These are phyloP conservation scores for Acestrorhynchus altus DNA, from an alignment of 2,797 vertebrate genomes.

Conservation along the genomic window DNA sequence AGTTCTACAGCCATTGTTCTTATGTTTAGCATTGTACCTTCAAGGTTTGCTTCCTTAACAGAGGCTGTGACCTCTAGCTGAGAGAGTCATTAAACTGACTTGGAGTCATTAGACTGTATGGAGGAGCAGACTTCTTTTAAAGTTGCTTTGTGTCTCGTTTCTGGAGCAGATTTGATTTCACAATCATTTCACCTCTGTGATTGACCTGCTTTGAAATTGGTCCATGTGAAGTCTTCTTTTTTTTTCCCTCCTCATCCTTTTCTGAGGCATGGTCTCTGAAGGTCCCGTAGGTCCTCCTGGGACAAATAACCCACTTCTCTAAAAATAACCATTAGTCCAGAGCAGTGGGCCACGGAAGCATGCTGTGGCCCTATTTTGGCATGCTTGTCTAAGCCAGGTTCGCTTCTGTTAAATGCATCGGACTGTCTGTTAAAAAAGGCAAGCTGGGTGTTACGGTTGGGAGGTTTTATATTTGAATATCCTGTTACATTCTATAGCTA, in stretches of 20 bases:
- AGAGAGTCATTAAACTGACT: slow-evolving; percentile 33
- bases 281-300: slow-evolving; percentile 56
- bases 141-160: slow-evolving; percentile 32
- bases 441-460: slow-evolving; percentile 24
- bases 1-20: background rate
- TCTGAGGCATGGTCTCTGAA: slow-evolving; percentile 58
- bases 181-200: slow-evolving; percentile 53
- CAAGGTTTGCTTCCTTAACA: background rate
- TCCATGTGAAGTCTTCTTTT: slow-evolving; percentile 39
- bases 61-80: slow-evolving; percentile 5
- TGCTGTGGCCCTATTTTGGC: slow-evolving; percentile 46
- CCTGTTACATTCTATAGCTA: slow-evolving; percentile 30
- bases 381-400: slow-evolving; percentile 44
- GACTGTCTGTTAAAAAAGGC: slow-evolving; percentile 11
- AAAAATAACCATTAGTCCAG: slow-evolving; percentile 57
- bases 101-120: slow-evolving; percentile 25
- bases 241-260: slow-evolving; percentile 48
- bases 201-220: slow-evolving; percentile 61
- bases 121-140: slow-evolving; percentile 26
- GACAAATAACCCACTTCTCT: slow-evolving; percentile 64
- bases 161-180: slow-evolving; percentile 38
- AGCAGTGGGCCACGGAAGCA: slow-evolving; percentile 44
- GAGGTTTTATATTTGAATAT: slow-evolving; percentile 44
- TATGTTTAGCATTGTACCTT: background rate
- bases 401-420: slow-evolving; percentile 53